These are phyloP conservation scores for Coregonus suidteri DNA, from an alignment of 2,797 vertebrate species.

Conservation along the genomic window DNA sequence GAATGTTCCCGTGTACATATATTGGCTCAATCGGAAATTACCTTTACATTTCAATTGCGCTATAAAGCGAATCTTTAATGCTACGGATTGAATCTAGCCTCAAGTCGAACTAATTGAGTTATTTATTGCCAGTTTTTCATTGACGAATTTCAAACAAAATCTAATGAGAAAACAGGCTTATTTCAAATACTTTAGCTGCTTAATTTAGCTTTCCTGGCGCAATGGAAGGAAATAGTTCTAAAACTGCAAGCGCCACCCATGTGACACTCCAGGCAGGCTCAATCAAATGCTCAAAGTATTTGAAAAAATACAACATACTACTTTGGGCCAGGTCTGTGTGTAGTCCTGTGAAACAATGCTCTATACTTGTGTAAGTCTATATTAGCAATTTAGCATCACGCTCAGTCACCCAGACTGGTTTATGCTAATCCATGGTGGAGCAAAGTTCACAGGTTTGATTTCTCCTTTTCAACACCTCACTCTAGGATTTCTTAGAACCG, in stretches of 20 bases:
- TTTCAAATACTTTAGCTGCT: too few species aligned
- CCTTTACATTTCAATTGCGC: too few species aligned
- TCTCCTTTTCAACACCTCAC: conserved; percentile 35
- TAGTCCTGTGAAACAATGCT: conserved; percentile 6
- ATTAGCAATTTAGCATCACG: conserved; percentile 25
- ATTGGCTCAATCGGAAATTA: too few species aligned
- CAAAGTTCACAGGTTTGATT: conserved; percentile 45
- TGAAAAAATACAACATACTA: too few species aligned
- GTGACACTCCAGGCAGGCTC: too few species aligned
- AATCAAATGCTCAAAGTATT: too few species aligned
- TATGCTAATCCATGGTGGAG: conserved; percentile 41
- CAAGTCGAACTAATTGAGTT: not conserved
- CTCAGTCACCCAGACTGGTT: conserved; percentile 33
- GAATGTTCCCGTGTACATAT: too few species aligned
- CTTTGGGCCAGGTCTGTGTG: not conserved
- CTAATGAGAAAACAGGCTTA: not conserved
- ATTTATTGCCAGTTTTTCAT: not conserved
- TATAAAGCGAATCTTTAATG: too few species aligned
- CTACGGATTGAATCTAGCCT: too few species aligned
- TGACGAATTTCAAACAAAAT: not conserved
- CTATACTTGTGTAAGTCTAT: conserved; percentile 24
- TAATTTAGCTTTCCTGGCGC: too few species aligned
- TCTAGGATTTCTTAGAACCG: conserved; percentile 29
- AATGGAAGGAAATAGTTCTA: too few species aligned
- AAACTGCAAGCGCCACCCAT: too few species aligned